Base-by-base conservation (phyloP, 2,113 vertebrate genomes). In the Cinclus cinclus region DNA sequence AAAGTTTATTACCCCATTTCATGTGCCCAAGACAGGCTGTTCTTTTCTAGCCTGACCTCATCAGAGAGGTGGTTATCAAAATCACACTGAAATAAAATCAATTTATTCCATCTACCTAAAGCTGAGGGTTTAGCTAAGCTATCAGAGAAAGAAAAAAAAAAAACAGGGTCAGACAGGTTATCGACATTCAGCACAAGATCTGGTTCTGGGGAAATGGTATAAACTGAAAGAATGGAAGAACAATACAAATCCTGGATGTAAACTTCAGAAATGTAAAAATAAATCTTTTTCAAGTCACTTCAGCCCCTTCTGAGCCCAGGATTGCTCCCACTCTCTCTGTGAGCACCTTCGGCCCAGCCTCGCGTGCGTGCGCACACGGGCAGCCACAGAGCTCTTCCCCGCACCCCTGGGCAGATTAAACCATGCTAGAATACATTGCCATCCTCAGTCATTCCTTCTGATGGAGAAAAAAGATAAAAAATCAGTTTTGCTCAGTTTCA, bases 311-410 rank as follows among this genome's bases (percentile, higher is more conserved):
- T 17, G 77, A 90, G 22, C 12, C 22, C 33, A 31, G 27, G 2
- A 7, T 14, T 76, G 16, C 70, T 74, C 16, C 17, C 15, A 5
- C 1, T 53, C 3, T 12, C 39, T 23, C 35, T 30, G 44, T 0
- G 37, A 10, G 41, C 6, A 16, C 58, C 23, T 13, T 55, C 2
- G 71, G 60, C 35, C 75, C 50, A 27, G 33, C 42, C 56, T 53
- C 2, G 76, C 6, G 24, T 21, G 75, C 14, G 12, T 1, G 17
- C n/a, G 5, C 4, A 1, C 39, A 8, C 20, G 2, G 13, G 53
- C 37, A 35, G 56, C 46, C 89, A 22, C 42, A 9, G 14, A 24
- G 71, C 13, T 30, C 33, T 28, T 16, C 30, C 19, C 87, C 47
- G 39, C 41, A 28, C 49, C 59, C 60, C 47, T 60, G 81, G 42